These are phyloP conservation scores for Drosophila nebulosa DNA, from an alignment of 1,140 invertebrate genomes.

Conservation along the genomic window DNA sequence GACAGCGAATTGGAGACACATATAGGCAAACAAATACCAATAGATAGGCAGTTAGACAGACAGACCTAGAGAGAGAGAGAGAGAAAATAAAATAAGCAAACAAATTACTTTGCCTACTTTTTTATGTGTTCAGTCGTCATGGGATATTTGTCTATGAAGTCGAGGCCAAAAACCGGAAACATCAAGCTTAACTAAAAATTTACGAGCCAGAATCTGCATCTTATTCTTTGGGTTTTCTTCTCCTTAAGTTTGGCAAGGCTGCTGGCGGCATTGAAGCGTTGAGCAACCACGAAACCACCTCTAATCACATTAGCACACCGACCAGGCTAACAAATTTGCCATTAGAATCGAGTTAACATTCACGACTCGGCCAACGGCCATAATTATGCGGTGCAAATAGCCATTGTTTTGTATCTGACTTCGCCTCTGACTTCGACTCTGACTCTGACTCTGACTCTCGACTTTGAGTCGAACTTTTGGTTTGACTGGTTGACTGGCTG, in stretches of 20 bases:
- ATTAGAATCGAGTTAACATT: slow-evolving; percentile 45
- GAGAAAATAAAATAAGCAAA: background rate
- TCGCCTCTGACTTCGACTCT: background rate
- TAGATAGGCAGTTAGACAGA: background rate
- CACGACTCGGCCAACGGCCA: slow-evolving; percentile 24
- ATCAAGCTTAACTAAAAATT: slow-evolving; percentile 40
- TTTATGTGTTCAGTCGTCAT: background rate
- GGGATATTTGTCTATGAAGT: slow-evolving; percentile 4
- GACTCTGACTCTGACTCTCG: background rate
- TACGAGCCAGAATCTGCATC: slow-evolving; percentile 37
- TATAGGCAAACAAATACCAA: background rate
- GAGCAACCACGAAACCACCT: slow-evolving; percentile 45
- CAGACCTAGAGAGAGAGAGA: background rate
- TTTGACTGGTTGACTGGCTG: too few relatives aligned
- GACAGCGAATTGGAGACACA: slow-evolving; percentile 58
- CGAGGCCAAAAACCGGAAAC: slow-evolving; percentile 59
- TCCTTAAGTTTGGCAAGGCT: slow-evolving; percentile 28
- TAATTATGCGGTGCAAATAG: slow-evolving; percentile 60
- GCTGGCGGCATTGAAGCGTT: slow-evolving; percentile 39
- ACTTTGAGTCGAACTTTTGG: background rate
- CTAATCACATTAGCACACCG: slow-evolving; percentile 70
- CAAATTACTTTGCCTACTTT: background rate
- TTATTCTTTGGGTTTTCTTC: slow-evolving; percentile 11
- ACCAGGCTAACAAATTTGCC: slow-evolving; percentile 57
- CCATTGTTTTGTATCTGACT: slow-evolving; percentile 38